Conservation (phyloP, 2,797 vertebrate species). For the Syngnathus rostellatus region DNA sequence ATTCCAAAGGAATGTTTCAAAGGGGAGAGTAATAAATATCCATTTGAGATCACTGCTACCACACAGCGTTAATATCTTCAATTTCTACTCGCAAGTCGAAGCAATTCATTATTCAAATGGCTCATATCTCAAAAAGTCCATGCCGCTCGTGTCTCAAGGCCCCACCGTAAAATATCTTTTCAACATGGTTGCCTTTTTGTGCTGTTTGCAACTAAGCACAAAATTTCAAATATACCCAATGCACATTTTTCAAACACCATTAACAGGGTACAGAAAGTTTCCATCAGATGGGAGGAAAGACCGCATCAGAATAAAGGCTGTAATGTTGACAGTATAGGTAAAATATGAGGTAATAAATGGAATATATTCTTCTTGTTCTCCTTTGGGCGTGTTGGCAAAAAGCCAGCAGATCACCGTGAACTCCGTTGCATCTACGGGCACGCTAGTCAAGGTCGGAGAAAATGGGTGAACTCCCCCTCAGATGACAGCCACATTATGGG, state of each 20-base stretch:
- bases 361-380: conserved; percentile 13
- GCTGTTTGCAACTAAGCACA: conserved; percentile 4
- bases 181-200: conserved; percentile 11
- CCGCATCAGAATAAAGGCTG: conserved; percentile 10
- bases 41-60: too few relatives aligned
- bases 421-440: conserved; percentile 37
- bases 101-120: too few relatives aligned
- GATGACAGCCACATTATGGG: conserved; percentile 60
- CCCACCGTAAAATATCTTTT: too few relatives aligned
- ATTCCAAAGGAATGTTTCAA: neutral
- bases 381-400: conserved; percentile 25
- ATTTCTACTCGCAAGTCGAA: neutral
- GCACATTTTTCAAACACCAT: too few relatives aligned
- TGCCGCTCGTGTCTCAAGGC: too few relatives aligned
- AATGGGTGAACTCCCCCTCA: conserved; percentile 64
- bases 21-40: neutral
- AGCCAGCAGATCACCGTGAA: conserved; percentile 48
- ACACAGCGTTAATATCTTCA: conserved; percentile 13
- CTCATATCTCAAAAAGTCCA: too few relatives aligned
- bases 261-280: too few relatives aligned
- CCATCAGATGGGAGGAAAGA: neutral
- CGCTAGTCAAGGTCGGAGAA: conserved; percentile 62
- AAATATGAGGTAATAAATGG: conserved; percentile 44
- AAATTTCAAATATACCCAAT: conserved; percentile 9
- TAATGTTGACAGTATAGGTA: conserved; percentile 26